phyloP scores from a whole-genome alignment of 2,797 vertebrate genomes.

The Cottoperca gobio region DNA sequence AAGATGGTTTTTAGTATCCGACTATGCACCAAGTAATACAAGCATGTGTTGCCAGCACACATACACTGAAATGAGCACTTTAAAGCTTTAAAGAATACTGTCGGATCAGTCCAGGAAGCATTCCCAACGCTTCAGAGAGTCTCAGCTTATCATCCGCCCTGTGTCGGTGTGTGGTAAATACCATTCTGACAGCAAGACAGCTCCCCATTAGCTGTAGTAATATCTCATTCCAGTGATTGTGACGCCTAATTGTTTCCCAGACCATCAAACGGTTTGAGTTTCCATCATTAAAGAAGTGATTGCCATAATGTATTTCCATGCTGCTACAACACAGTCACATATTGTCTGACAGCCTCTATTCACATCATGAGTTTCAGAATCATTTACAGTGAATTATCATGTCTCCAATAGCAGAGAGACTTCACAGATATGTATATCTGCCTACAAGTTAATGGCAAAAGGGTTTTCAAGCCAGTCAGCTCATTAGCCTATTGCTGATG shows the following conservation, averaged over 20 bases:
- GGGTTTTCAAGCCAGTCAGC: neutral
- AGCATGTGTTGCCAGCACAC: neutral
- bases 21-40: neutral
- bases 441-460: too few species aligned
- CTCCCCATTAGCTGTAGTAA: constrained; percentile 62
- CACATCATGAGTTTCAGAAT: constrained; percentile 41
- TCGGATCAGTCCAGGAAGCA: too few species aligned
- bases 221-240: constrained; percentile 49
- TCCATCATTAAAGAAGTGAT: constrained; percentile 58
- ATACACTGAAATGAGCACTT: constrained; percentile 19
- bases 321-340: constrained; percentile 48
- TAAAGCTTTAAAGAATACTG: too few species aligned
- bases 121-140: constrained; percentile 22
- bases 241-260: constrained; percentile 68
- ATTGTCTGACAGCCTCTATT: constrained; percentile 45
- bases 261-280: constrained; percentile 54
- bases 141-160: constrained; percentile 3
- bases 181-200: constrained; percentile 56
- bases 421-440: neutral
- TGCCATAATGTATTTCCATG: constrained; percentile 50
- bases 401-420: neutral
- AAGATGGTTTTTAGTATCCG: neutral
- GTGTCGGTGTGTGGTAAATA: constrained; percentile 61
- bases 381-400: constrained; percentile 13
- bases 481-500: constrained; percentile 12